These are phyloP conservation scores for Saccostrea glomerata DNA, from an alignment of 1,140 invertebrate species.

Conservation along the genomic window DNA sequence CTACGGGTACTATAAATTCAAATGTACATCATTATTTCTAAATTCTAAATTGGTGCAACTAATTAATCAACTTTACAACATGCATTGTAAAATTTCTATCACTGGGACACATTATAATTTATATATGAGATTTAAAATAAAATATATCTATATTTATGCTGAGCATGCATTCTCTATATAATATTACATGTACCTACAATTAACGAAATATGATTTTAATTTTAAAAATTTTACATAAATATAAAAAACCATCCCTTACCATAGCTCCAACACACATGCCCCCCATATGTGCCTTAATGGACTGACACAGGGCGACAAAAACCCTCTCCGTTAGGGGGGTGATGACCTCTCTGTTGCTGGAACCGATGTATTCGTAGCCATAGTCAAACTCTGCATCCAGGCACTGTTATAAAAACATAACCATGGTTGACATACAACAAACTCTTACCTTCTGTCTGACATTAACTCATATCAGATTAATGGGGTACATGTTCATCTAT, in stretches of 20 bases:
- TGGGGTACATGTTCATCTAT: too few relatives aligned
- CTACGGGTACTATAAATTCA: too few relatives aligned
- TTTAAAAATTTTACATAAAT: not conserved
- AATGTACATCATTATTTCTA: too few relatives aligned
- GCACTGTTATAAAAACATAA: constrained; percentile 60
- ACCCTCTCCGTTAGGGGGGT: constrained; percentile 72
- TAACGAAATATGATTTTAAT: not conserved
- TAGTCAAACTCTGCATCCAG: constrained; percentile 74
- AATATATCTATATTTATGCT: not conserved
- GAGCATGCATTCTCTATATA: not conserved
- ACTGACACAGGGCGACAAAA: constrained; percentile 72
- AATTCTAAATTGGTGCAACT: too few relatives aligned
- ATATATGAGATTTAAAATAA: too few relatives aligned
- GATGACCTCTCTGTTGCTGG: constrained; percentile 71
- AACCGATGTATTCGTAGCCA: constrained; percentile 76
- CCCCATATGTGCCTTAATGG: constrained; percentile 72
- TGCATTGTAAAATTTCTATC: too few relatives aligned
- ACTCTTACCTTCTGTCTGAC: too few relatives aligned
- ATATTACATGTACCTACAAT: not conserved
- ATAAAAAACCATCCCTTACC: constrained; percentile 63
- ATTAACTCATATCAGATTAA: too few relatives aligned
- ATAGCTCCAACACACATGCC: constrained; percentile 72
- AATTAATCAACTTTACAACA: too few relatives aligned
- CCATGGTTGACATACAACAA: not conserved
- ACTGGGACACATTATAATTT: too few relatives aligned